A percentile compares a stretch with the other conserved stretches of the same genome.
Evolutionary conservation across 2,113 vertebrate species (phyloP).

Genomic region (Oxygymnocypris stewartii): DNA sequence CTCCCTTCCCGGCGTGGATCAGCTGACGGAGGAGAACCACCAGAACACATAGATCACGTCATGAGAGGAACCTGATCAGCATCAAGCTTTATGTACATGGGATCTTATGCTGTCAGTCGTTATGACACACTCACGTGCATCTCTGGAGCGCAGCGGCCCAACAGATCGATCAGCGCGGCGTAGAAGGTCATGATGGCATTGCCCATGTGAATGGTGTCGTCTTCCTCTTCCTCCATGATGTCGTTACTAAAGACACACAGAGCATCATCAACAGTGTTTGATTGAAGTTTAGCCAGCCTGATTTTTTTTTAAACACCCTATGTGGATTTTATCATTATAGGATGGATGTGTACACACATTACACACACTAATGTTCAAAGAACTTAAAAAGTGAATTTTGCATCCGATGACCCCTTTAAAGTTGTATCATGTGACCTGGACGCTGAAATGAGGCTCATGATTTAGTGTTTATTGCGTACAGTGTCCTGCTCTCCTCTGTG

Average conservation of each 20-base stretch:
- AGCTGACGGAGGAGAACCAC: constrained; percentile 70
- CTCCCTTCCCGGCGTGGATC: constrained; percentile 94
- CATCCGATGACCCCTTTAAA: no score
- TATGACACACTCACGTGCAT: constrained; percentile 85
- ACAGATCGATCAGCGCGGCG: constrained; percentile 90
- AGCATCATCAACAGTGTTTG: not conserved
- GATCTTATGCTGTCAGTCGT: no score
- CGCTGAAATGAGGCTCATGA: no score
- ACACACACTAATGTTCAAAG: no score
- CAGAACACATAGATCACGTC: not conserved
- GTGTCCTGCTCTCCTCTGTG: constrained; percentile 82
- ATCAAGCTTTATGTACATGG: not conserved
- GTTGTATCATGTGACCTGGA: no score
- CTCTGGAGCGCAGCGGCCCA: constrained; percentile 94
- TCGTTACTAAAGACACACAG: constrained; percentile 71
- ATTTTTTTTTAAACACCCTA: no score
- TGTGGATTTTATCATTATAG: no score
- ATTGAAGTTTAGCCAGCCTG: no score
- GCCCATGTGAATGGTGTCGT: constrained; percentile 95
- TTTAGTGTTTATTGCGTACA: constrained; percentile 68
- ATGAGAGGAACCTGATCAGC: not conserved
- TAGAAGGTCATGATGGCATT: constrained; percentile 98
- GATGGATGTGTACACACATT: no score
- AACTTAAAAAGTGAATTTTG: no score
- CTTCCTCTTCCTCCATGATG: constrained; percentile 83